phyloP scores from a whole-genome alignment of 1,140 invertebrate genomes.

The Cherax destructor region DNA sequence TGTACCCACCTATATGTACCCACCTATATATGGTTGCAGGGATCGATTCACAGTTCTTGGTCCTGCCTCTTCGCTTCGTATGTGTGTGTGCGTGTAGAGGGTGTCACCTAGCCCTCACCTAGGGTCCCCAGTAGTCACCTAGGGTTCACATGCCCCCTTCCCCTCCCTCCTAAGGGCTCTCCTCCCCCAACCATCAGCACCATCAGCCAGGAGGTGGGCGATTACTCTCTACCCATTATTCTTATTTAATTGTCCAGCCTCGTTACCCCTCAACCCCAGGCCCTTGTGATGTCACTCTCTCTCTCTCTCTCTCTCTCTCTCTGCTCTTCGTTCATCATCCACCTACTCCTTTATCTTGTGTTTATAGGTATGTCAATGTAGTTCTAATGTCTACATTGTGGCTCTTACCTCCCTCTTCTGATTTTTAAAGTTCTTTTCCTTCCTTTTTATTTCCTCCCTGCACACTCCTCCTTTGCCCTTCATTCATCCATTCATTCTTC shows the following conservation, averaged over 20 bases:
- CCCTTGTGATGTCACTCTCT: background rate
- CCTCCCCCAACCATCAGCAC: no score
- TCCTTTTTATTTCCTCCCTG: no score
- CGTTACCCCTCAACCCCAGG: background rate
- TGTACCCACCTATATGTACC: no score
- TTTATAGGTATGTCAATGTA: no score
- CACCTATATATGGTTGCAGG: no score
- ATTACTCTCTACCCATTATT: conserved; percentile 26
- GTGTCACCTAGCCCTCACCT: no score
- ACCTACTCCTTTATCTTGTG: background rate
- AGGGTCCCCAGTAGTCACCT: background rate
- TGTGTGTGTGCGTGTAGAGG: no score
- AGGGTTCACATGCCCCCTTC: background rate
- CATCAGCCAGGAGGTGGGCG: background rate
- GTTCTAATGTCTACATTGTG: background rate
- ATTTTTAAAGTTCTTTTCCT: no score
- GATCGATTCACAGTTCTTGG: no score
- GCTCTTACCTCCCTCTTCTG: no score
- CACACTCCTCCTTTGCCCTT: background rate
- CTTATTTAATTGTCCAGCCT: conserved; percentile 24
- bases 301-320: background rate
- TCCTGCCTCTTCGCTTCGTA: no score
- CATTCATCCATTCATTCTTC: background rate
- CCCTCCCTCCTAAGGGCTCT: background rate
- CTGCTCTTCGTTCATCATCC: background rate